phyloP scores from a whole-genome alignment of 2,888 invertebrate species.

The Ophion costatus region DNA sequence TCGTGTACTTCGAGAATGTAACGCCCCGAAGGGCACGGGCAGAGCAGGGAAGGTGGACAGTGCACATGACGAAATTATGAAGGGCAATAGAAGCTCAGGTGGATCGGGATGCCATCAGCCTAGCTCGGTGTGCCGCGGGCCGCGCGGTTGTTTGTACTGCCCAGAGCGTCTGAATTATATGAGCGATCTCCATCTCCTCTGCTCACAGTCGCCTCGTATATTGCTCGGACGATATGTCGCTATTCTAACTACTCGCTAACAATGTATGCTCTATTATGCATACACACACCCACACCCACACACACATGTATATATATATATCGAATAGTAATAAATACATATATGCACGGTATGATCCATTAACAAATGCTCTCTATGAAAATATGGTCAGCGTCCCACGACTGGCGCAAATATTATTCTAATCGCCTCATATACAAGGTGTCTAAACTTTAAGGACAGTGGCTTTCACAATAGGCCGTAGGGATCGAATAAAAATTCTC shows the following conservation, averaged over 20 bases:
- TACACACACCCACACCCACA: neutral
- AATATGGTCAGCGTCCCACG: neutral
- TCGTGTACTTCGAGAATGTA: slow-evolving; percentile 17
- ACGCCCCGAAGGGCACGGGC: neutral
- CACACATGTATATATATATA: neutral
- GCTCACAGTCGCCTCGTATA: slow-evolving; percentile 51
- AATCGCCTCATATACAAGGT: neutral
- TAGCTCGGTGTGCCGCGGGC: slow-evolving; percentile 16
- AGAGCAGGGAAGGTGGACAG: neutral
- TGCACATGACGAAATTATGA: neutral
- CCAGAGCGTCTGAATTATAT: slow-evolving; percentile 35
- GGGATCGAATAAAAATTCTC: neutral
- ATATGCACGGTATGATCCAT: neutral
- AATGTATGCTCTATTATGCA: slow-evolving; percentile 14
- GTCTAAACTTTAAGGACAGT: neutral
- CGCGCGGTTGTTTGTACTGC: slow-evolving; percentile 35
- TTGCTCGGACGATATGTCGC: slow-evolving; percentile 47
- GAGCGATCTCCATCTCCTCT: slow-evolving; percentile 42
- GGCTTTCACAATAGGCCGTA: neutral
- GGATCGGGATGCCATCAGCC: neutral
- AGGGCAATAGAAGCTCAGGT: slow-evolving; percentile 17
- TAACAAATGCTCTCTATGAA: neutral
- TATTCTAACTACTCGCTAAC: slow-evolving; percentile 38
- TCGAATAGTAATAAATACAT: neutral
- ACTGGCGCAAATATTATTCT: neutral